Evolutionary conservation across 2,113 vertebrate genomes (phyloP), one percentile per base, ranked within the genome.

Genomic region (Seriola rivoliana): DNA sequence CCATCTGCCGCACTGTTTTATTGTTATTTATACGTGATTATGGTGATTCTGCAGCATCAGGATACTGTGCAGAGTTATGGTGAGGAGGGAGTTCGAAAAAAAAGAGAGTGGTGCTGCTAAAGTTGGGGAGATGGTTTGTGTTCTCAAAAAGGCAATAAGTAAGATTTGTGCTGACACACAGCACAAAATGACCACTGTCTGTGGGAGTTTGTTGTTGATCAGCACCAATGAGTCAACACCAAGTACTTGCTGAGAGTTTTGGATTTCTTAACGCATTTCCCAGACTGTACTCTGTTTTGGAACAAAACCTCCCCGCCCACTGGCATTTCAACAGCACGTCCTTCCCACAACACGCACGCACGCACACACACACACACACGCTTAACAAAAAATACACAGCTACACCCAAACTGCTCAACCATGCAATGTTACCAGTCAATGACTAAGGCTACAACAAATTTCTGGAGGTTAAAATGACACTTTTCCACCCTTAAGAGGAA

Each of bases 1-100:
- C 76, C 82, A 88, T 74, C 88, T 88, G 85, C 75, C 71, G 21
- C 69, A 59, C 55, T 64, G 55, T 72, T 77, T 82, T 80, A 75
- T 34, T 59, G 71, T 85, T 71, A 84, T 86, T 75, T 89, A 85
- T 81, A 79, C 36, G 62, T 62, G 79, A 73, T 71, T 71, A 80
- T 74, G 68, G 57, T 17, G 74, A 78, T 82, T 75, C 67, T 82
- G 85, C 60, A 50, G 63, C 57, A 75, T 79, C 32, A 29, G 67
- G 63, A 52, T 54, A 25, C 55, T 13, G 59, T 75, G 69, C 55
- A 50, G 19, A 65, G 72, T 82, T 86, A 65, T 64, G 54, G 42
- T 55, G 40, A 77, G 59, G 25, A 50, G 29, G 23, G 40, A 71
- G 38, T 21, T 36, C 2, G 3, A 42, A 54, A 32, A 42, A n/a